Evolutionary conservation across 2,797 vertebrate genomes (phyloP).

Genomic region (Gallinago solitaria): DNA sequence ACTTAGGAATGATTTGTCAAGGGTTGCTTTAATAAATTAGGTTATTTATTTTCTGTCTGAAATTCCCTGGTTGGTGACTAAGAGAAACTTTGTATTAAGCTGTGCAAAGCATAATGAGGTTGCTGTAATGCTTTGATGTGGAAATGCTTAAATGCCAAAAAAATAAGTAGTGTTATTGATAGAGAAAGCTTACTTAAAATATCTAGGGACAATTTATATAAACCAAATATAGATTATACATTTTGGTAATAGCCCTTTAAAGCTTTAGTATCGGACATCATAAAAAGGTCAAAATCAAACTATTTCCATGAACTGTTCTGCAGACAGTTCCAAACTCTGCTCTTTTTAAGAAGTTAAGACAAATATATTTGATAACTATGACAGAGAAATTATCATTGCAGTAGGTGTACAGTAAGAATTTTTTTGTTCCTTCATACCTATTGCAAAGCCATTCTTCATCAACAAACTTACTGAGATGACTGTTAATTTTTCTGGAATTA

Average conservation of each 20-base stretch:
- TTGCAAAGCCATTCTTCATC: background rate
- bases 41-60: conserved; percentile 58
- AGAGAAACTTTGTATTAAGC: conserved; percentile 47
- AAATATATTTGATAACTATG: background rate
- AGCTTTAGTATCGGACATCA: background rate
- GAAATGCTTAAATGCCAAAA: conserved; percentile 22
- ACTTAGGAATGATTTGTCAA: conserved; percentile 36
- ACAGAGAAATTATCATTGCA: background rate
- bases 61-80: conserved; percentile 46
- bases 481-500: background rate
- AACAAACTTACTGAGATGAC: background rate
- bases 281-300: background rate
- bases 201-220: background rate
- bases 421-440: background rate
- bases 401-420: background rate
- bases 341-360: background rate
- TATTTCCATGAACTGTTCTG: background rate
- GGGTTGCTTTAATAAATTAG: conserved; percentile 38
- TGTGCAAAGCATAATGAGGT: conserved; percentile 29
- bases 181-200: background rate
- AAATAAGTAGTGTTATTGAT: background rate
- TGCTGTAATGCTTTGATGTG: conserved; percentile 55
- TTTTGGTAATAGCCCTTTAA: background rate
- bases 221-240: background rate
- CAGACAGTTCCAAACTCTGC: background rate